Conservation (phyloP, 2,113 vertebrate genomes). For the Casuarius casuarius region DNA sequence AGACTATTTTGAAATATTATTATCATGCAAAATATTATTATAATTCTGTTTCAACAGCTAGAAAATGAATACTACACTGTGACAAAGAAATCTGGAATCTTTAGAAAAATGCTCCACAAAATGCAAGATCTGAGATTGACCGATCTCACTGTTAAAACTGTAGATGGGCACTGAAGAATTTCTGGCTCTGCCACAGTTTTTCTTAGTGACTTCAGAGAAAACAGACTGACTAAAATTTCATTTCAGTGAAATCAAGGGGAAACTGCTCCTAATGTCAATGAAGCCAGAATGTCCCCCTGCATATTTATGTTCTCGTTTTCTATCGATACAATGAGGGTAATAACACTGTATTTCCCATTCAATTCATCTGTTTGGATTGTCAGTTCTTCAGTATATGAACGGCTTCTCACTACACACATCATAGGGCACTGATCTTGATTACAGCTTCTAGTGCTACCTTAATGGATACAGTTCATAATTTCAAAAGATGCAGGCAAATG, state of each 20-base stretch:
- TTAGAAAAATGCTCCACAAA: neutral
- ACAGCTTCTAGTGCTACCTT: neutral
- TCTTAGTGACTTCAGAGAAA: neutral
- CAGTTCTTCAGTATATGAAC: neutral
- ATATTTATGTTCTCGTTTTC: neutral
- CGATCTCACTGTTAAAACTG: neutral
- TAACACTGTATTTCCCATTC: neutral
- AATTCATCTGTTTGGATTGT: neutral
- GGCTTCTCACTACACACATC: neutral
- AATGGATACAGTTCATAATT: neutral
- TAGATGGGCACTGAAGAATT: neutral
- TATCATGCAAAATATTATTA: neutral
- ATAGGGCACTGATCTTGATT: neutral
- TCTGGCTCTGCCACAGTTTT: neutral
- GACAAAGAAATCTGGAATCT: neutral
- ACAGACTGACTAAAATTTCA: neutral
- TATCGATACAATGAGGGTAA: neutral
- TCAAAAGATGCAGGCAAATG: neutral
- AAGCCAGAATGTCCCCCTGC: neutral
- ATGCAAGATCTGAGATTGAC: neutral
- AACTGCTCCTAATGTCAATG: neutral
- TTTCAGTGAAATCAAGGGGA: neutral
- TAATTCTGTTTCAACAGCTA: neutral
- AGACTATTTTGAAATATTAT: neutral
- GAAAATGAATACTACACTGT: neutral